These are phyloP conservation scores for Hemiprocne comata DNA, from an alignment of 2,113 vertebrate species.

Conservation along the genomic window DNA sequence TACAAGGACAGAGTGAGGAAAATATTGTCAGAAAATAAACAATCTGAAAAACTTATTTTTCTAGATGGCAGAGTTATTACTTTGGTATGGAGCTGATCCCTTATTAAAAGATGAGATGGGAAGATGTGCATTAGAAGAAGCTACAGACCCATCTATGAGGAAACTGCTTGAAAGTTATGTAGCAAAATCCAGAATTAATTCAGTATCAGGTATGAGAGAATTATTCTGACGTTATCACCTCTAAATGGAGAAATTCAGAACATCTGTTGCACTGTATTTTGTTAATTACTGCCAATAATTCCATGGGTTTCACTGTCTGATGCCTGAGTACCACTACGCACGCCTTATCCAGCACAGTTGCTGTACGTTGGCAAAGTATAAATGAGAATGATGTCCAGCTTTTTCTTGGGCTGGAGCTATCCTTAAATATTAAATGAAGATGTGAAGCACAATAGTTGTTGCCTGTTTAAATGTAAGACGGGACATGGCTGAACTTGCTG, in stretches of 20 bases:
- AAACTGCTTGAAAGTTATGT: constrained; percentile 59
- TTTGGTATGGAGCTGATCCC: constrained; percentile 75
- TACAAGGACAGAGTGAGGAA: background rate
- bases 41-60: constrained; percentile 11
- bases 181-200: background rate
- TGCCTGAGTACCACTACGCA: background rate
- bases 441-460: background rate
- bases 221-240: background rate
- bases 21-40: background rate
- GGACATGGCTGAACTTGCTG: background rate
- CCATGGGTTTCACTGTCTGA: background rate
- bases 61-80: constrained; percentile 72
- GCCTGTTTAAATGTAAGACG: background rate
- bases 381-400: background rate
- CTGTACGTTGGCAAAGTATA: background rate
- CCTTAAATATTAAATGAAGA: background rate
- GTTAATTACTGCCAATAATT: background rate
- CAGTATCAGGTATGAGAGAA: constrained; percentile 61
- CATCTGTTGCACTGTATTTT: background rate
- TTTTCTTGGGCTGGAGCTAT: background rate
- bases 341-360: background rate
- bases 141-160: constrained; percentile 40
- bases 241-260: background rate
- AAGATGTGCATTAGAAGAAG: constrained; percentile 70
- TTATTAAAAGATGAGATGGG: constrained; percentile 64